Percentiles rank a stretch among this genome's conserved stretches.
These are phyloP conservation scores for Platycnemis pennipes DNA, from an alignment of 2,888 invertebrate genomes.

Conservation along the genomic window DNA sequence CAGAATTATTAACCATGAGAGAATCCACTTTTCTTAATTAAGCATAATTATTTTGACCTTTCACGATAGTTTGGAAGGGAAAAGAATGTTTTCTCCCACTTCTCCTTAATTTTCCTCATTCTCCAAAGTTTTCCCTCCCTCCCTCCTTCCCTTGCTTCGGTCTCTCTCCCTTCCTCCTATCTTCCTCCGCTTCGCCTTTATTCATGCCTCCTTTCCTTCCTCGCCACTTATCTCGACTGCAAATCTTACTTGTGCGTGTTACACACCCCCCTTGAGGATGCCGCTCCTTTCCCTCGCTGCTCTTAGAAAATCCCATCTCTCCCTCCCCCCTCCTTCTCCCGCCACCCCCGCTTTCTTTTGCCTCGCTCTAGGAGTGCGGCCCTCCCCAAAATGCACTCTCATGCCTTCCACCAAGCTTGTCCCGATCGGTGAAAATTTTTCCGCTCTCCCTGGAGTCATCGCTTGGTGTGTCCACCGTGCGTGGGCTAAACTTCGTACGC, in stretches of 20 bases:
- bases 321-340: background rate
- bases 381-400: background rate
- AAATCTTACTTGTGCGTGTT: constrained; percentile 62
- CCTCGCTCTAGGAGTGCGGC: background rate
- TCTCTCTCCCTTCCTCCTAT: background rate
- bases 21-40: constrained; percentile 68
- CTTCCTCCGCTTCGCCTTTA: background rate
- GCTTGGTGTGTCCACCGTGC: background rate
- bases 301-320: background rate
- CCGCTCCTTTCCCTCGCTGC: background rate
- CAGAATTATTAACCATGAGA: constrained; percentile 66
- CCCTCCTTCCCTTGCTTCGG: background rate
- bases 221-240: constrained; percentile 43
- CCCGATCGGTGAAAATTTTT: background rate
- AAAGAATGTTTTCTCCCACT: constrained; percentile 11
- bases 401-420: background rate
- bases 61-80: constrained; percentile 59
- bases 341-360: background rate
- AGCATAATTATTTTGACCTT: constrained; percentile 67
- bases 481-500: background rate
- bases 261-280: background rate
- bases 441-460: background rate
- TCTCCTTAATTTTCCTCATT: constrained; percentile 10
- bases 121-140: constrained; percentile 38
- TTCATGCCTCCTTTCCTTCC: background rate